Percentiles rank a stretch among this genome's conserved stretches.
These are phyloP conservation scores for Platyscapa corneri DNA, from an alignment of 1,140 invertebrate genomes.

Conservation along the genomic window DNA sequence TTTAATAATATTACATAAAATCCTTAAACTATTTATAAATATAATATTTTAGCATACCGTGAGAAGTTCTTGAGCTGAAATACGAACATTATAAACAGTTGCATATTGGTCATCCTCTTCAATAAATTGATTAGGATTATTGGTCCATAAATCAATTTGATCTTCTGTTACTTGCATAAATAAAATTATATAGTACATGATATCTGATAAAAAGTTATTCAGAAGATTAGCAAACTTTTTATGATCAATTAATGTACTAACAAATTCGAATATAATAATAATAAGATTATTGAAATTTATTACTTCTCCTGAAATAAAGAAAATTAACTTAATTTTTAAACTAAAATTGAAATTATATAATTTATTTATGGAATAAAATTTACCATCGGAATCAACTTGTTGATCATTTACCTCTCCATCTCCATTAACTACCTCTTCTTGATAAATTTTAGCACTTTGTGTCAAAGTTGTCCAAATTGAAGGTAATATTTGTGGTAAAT, in stretches of 20 bases:
- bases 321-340: slow-evolving; percentile 36
- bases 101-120: slow-evolving; percentile 86
- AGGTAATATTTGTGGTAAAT: slow-evolving; percentile 80
- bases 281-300: slow-evolving; percentile 84
- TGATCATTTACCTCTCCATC: slow-evolving; percentile 71
- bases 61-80: slow-evolving; percentile 84
- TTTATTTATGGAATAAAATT: slow-evolving; percentile 43
- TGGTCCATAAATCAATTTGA: slow-evolving; percentile 82
- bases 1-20: too few relatives aligned
- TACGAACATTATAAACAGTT: slow-evolving; percentile 83
- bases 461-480: slow-evolving; percentile 84
- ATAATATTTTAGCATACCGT: slow-evolving; percentile 71
- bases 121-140: slow-evolving; percentile 84
- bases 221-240: slow-evolving; percentile 79
- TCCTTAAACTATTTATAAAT: too few relatives aligned
- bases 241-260: slow-evolving; percentile 79
- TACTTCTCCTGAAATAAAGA: slow-evolving; percentile 77
- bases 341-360: not conserved
- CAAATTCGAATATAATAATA: slow-evolving; percentile 86
- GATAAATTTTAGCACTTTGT: slow-evolving; percentile 81
- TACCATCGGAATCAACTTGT: slow-evolving; percentile 76
- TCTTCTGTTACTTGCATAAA: slow-evolving; percentile 88
- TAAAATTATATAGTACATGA: slow-evolving; percentile 84
- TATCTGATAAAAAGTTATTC: slow-evolving; percentile 80
- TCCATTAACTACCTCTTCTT: slow-evolving; percentile 78